Evolutionary conservation across 2,797 vertebrate species (phyloP).

Genomic region (Bradypodion ventrale): DNA sequence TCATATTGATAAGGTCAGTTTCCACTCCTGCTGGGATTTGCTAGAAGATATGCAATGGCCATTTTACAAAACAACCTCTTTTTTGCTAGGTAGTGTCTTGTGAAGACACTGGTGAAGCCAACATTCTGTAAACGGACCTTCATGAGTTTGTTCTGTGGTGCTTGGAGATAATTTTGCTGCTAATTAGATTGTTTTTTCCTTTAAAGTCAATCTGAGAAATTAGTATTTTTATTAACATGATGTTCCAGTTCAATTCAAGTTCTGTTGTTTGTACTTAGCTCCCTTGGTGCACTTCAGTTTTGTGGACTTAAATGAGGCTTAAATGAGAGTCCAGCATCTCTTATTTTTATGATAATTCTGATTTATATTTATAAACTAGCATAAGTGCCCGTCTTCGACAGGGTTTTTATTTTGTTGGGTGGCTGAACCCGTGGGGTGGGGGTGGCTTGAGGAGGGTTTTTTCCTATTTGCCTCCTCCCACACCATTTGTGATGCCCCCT

Average conservation of each 20-base stretch:
- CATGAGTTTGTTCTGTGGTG: background rate
- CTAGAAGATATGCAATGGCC: conserved; percentile 60
- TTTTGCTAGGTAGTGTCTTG: conserved; percentile 52
- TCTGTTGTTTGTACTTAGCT: background rate
- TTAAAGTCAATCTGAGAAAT: conserved; percentile 1
- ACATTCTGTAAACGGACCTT: conserved; percentile 8
- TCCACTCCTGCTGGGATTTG: conserved; percentile 68
- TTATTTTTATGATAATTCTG: background rate
- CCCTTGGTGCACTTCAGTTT: background rate
- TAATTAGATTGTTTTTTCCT: conserved; percentile 3
- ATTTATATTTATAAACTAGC: background rate
- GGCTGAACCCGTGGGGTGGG: too few relatives aligned
- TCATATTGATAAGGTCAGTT: conserved; percentile 65
- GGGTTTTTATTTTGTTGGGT: too few relatives aligned
- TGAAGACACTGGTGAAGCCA: conserved; percentile 7
- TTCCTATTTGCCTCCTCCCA: too few relatives aligned
- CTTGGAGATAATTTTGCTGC: conserved; percentile 16
- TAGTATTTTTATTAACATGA: conserved; percentile 4
- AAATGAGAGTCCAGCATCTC: background rate
- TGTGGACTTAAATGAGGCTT: background rate
- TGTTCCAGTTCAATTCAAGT: background rate
- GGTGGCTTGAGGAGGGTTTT: too few relatives aligned
- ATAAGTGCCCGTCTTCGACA: too few relatives aligned
- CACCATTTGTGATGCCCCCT: too few relatives aligned
- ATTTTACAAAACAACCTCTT: conserved; percentile 59